These are phyloP conservation scores for Heliconius himera DNA, from an alignment of 1,140 invertebrate species.

Conservation along the genomic window DNA sequence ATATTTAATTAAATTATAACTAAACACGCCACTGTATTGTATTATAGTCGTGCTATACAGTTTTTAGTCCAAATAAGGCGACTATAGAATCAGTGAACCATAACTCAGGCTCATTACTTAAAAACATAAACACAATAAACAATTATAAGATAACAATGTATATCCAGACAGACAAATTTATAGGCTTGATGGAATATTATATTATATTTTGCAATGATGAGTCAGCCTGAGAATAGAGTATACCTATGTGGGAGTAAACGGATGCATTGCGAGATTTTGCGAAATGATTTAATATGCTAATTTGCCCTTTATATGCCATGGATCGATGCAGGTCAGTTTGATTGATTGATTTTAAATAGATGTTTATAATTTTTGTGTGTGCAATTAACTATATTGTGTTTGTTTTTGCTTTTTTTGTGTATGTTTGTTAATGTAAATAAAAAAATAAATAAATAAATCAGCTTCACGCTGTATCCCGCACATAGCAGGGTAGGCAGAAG, in stretches of 20 bases:
- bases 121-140: slow-evolving; percentile 37
- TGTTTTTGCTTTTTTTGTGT: too few relatives aligned
- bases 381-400: background rate
- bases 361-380: background rate
- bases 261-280: slow-evolving; percentile 40
- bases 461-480: too few relatives aligned
- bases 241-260: slow-evolving; percentile 45
- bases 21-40: background rate
- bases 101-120: slow-evolving; percentile 36
- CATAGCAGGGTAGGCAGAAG: too few relatives aligned
- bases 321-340: slow-evolving; percentile 40
- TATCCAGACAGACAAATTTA: slow-evolving; percentile 40
- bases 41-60: background rate
- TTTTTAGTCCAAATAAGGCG: background rate
- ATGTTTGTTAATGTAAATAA: too few relatives aligned
- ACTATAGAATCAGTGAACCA: slow-evolving; percentile 19
- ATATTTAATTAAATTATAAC: background rate
- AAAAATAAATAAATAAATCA: too few relatives aligned
- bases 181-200: slow-evolving; percentile 35
- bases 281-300: slow-evolving; percentile 52
- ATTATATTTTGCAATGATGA: slow-evolving; percentile 60
- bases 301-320: slow-evolving; percentile 47
- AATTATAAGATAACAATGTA: slow-evolving; percentile 37
- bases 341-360: slow-evolving; percentile 20
- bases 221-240: slow-evolving; percentile 49